phyloP scores from a whole-genome alignment of 2,888 invertebrate species.

The Bombylius major region DNA sequence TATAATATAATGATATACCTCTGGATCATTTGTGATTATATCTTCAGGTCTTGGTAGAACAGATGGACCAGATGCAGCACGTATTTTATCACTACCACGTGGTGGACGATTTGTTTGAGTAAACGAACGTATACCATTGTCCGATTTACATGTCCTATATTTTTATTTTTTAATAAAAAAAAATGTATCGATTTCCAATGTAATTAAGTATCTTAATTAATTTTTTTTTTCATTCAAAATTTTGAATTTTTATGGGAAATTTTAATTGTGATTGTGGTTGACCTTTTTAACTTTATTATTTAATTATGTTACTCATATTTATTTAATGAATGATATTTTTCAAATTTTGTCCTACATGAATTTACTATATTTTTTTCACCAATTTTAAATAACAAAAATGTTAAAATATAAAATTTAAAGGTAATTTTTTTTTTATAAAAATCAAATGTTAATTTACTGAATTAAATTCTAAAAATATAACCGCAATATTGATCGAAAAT shows the following conservation, averaged over 20 bases:
- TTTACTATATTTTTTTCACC: too few relatives aligned
- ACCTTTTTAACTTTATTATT: too few relatives aligned
- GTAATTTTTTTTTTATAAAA: too few relatives aligned
- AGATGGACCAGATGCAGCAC: constrained; percentile 49
- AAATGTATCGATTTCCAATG: background rate
- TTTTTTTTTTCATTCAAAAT: background rate
- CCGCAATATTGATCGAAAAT: too few relatives aligned
- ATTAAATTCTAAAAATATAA: too few relatives aligned
- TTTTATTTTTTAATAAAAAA: background rate
- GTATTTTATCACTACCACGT: constrained; percentile 46
- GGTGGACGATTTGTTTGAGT: constrained; percentile 43
- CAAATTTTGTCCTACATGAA: too few relatives aligned
- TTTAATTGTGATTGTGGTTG: too few relatives aligned
- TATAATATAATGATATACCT: constrained; percentile 23
- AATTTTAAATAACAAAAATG: too few relatives aligned
- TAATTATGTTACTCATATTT: too few relatives aligned
- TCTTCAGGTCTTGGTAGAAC: constrained; percentile 40
- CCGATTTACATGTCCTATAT: constrained; percentile 47
- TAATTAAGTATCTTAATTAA: background rate
- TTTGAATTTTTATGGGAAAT: background rate
- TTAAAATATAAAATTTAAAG: too few relatives aligned
- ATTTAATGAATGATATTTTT: too few relatives aligned
- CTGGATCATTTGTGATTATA: constrained; percentile 39
- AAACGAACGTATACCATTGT: constrained; percentile 46
- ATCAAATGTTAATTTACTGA: too few relatives aligned